Conservation (phyloP, 1,140 invertebrate species). For the Ruditapes philippinarum region DNA sequence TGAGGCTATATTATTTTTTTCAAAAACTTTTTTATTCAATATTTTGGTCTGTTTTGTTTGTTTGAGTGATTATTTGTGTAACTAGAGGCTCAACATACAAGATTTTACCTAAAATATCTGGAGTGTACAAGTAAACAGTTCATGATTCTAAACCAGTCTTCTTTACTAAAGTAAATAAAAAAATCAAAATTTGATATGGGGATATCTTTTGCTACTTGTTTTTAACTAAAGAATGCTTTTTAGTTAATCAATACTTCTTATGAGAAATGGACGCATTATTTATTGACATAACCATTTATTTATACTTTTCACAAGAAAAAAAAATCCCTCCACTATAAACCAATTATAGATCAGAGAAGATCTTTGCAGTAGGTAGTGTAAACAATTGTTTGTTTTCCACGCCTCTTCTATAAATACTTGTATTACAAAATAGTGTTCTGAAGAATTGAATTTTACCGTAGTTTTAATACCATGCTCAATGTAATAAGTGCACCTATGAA, state of each 20-base stretch:
- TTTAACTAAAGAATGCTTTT: conserved; percentile 68
- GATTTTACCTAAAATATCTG: neutral
- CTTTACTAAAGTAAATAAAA: conserved; percentile 59
- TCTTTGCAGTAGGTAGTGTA: conserved; percentile 61
- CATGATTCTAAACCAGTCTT: neutral
- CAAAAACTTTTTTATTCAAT: too few relatives aligned
- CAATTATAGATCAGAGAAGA: conserved; percentile 46
- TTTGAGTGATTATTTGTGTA: neutral
- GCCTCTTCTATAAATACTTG: conserved; percentile 51
- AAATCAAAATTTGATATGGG: conserved; percentile 63
- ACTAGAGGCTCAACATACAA: neutral
- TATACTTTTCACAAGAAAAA: conserved; percentile 54
- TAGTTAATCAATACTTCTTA: conserved; percentile 58
- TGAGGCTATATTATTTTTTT: too few relatives aligned
- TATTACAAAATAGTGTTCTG: conserved; percentile 18
- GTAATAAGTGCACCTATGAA: too few relatives aligned
- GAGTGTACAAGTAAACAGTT: conserved; percentile 38
- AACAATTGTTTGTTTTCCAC: conserved; percentile 64
- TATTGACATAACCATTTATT: conserved; percentile 58
- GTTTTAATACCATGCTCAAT: too few relatives aligned
- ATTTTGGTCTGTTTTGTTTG: neutral
- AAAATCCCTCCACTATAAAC: conserved; percentile 5
- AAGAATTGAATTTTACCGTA: neutral
- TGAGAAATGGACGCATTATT: conserved; percentile 39
- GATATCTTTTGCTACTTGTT: conserved; percentile 57